These are phyloP conservation scores for Bellardia bayeri DNA, from an alignment of 2,888 invertebrate species.

Conservation along the genomic window DNA sequence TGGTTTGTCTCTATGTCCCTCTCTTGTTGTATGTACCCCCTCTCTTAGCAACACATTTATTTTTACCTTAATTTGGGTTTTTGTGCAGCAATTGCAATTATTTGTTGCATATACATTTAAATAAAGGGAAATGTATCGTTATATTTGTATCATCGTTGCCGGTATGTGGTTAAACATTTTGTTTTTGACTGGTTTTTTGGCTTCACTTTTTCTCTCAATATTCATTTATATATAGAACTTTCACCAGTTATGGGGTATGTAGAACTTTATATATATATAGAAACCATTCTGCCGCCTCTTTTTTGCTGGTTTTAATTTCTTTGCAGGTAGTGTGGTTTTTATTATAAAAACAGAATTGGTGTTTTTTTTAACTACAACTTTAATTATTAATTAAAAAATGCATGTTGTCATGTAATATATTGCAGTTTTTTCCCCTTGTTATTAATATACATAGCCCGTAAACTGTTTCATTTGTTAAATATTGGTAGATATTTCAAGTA, in stretches of 20 bases:
- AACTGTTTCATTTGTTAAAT: too few species aligned
- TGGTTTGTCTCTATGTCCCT: not conserved
- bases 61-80: slow-evolving; percentile 17
- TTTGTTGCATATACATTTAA: slow-evolving; percentile 68
- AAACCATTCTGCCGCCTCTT: not conserved
- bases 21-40: not conserved
- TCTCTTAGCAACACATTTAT: slow-evolving; percentile 13
- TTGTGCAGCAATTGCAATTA: slow-evolving; percentile 38
- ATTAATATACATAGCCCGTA: not conserved
- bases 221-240: not conserved
- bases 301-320: slow-evolving; percentile 20
- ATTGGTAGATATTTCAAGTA: not conserved
- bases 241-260: not conserved
- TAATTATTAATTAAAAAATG: slow-evolving; percentile 67
- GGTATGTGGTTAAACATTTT: slow-evolving; percentile 38
- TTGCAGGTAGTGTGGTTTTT: slow-evolving; percentile 34
- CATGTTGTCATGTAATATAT: slow-evolving; percentile 32
- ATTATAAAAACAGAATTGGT: slow-evolving; percentile 28
- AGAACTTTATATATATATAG: too few species aligned
- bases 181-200: not conserved
- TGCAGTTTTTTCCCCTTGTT: not conserved
- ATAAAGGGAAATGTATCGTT: slow-evolving; percentile 55
- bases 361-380: slow-evolving; percentile 39
- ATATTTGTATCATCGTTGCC: not conserved
- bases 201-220: not conserved